Conservation (phyloP, 2,888 invertebrate species). For the Caenorhabditis zanzibari region DNA sequence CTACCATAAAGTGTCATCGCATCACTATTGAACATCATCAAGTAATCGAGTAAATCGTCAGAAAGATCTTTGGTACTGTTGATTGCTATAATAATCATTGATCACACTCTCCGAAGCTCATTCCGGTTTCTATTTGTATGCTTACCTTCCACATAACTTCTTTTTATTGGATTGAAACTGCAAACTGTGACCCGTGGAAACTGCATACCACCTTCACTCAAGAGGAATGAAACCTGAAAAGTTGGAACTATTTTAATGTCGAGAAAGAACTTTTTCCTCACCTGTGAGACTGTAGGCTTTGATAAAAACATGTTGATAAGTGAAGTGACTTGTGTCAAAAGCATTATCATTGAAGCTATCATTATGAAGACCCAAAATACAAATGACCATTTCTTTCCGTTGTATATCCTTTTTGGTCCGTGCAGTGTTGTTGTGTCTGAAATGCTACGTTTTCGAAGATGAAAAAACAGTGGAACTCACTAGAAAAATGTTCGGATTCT, state of each 20-base stretch:
- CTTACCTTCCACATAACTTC: conserved; percentile 75
- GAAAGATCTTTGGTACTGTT: conserved; percentile 76
- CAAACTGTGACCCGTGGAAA: conserved; percentile 81
- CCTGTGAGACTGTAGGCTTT: conserved; percentile 79
- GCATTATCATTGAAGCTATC: conserved; percentile 70
- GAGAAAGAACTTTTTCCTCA: conserved; percentile 14
- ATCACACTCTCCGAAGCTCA: conserved; percentile 15
- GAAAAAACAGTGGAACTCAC: conserved; percentile 56
- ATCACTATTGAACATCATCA: conserved; percentile 75
- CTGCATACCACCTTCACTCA: conserved; percentile 77
- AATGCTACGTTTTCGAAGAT: too few species aligned
- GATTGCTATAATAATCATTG: conserved; percentile 60
- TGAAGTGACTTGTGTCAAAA: conserved; percentile 73
- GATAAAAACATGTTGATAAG: conserved; percentile 73
- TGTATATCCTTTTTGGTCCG: conserved; percentile 79
- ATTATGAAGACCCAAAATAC: conserved; percentile 77
- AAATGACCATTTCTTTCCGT: conserved; percentile 66
- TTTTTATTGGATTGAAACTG: conserved; percentile 80
- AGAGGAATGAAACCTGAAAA: conserved; percentile 78
- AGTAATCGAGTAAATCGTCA: conserved; percentile 74
- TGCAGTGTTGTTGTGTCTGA: conserved; percentile 81
- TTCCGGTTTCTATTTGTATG: conserved; percentile 22
- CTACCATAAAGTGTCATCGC: conserved; percentile 68
- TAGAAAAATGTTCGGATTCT: conserved; percentile 81
- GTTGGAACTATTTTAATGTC: neutral